A percentile compares a stretch with the other conserved stretches of the same genome.
Conservation (phyloP, 2,797 vertebrate species). For the Sphenodon punctatus region DNA sequence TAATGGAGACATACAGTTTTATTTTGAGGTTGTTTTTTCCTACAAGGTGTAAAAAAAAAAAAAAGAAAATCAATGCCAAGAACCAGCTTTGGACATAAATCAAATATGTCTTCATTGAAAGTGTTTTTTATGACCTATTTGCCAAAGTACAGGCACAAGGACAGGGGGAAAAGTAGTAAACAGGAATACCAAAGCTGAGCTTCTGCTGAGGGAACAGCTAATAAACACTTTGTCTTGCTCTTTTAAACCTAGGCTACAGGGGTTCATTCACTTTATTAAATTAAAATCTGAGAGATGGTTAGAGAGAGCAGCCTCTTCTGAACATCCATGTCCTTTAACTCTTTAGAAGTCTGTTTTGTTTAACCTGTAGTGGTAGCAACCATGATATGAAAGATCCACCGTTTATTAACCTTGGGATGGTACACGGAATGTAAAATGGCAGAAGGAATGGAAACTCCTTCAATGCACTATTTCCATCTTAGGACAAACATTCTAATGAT, state of each 20-base stretch:
- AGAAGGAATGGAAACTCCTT: conserved; percentile 49
- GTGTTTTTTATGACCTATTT: conserved; percentile 75
- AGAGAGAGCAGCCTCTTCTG: conserved; percentile 3
- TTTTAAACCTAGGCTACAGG: not conserved
- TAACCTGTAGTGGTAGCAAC: conserved; percentile 29
- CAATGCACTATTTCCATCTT: conserved; percentile 36
- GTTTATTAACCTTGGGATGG: conserved; percentile 29
- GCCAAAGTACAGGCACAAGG: conserved; percentile 66
- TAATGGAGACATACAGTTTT: conserved; percentile 75
- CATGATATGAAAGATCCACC: conserved; percentile 15
- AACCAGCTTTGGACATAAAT: conserved; percentile 73
- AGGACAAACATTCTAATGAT: conserved; percentile 45
- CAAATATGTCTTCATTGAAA: conserved; percentile 74
- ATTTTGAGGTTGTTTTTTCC: conserved; percentile 51
- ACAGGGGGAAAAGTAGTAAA: conserved; percentile 50
- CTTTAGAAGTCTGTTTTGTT: conserved; percentile 41
- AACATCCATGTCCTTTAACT: conserved; percentile 40
- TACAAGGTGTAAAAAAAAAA: not conserved
- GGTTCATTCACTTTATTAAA: conserved; percentile 19
- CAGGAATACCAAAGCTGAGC: conserved; percentile 62
- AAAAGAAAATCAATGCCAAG: conserved; percentile 75
- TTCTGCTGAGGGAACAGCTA: conserved; percentile 26
- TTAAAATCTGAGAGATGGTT: conserved; percentile 41
- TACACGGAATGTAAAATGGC: conserved; percentile 2
- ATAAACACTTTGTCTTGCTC: conserved; percentile 24